These are phyloP conservation scores for Automeris io DNA, from an alignment of 2,888 invertebrate species.

Conservation along the genomic window DNA sequence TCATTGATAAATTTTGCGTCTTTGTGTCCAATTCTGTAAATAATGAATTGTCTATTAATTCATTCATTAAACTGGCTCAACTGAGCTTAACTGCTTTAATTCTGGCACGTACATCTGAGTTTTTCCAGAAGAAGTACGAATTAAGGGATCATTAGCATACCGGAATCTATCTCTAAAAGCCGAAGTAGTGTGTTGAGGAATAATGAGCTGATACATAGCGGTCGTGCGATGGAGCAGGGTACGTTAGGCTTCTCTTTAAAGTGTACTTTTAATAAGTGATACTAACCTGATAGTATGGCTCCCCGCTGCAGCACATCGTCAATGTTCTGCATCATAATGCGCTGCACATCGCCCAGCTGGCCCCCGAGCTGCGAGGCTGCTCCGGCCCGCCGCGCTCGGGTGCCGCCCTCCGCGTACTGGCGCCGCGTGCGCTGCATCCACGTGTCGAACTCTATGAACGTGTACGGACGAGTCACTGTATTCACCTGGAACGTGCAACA, in stretches of 20 bases:
- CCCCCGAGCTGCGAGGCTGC: conserved; percentile 93
- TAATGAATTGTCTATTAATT: conserved; percentile 7
- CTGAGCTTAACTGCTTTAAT: background rate
- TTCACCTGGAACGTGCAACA: conserved; percentile 81
- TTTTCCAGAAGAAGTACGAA: too few species aligned
- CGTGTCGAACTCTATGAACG: conserved; percentile 98
- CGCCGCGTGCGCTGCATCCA: conserved; percentile 92
- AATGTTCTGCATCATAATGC: conserved; percentile 99
- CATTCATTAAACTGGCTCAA: background rate
- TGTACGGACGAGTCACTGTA: conserved; percentile 95
- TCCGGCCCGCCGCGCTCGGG: conserved; percentile 88
- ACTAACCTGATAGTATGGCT: conserved; percentile 90
- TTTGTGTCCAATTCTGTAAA: conserved; percentile 95
- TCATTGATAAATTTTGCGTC: conserved; percentile 95
- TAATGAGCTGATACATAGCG: too few species aligned
- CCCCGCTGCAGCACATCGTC: conserved; percentile 99
- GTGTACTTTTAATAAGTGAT: too few species aligned
- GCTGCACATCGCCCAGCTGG: conserved; percentile 98
- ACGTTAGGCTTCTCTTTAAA: too few species aligned
- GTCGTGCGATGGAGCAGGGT: too few species aligned
- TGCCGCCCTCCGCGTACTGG: conserved; percentile 84
- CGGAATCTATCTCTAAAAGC: too few species aligned
- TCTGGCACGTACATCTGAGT: too few species aligned
- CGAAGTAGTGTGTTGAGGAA: too few species aligned
- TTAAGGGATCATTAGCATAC: too few species aligned